Percentiles rank a stretch among this genome's conserved stretches.
phyloP scores from a whole-genome alignment of 2,113 vertebrate genomes.

The Phycodurus eques region DNA sequence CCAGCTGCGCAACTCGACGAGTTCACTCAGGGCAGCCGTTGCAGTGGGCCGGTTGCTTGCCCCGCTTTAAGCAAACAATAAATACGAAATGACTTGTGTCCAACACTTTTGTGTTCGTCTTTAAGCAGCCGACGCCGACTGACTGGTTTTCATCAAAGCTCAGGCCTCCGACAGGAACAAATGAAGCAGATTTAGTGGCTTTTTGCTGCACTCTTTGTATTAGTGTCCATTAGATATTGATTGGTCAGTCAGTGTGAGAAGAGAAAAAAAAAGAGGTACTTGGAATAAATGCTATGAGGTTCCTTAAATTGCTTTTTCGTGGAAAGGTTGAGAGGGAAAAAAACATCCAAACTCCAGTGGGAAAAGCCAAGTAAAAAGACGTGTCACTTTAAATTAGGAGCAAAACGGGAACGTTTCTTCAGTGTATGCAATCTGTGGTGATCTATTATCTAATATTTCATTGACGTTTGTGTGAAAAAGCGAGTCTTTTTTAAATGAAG shows the following conservation, averaged over 20 bases:
- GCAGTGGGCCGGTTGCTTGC: neutral
- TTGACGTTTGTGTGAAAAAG: no score
- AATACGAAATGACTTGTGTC: neutral
- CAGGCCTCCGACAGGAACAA: slow-evolving; percentile 13
- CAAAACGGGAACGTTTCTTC: neutral
- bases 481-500: neutral
- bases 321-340: neutral
- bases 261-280: slow-evolving; percentile 34
- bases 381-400: neutral
- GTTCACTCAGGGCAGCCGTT: neutral
- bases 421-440: neutral
- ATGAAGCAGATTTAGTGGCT: slow-evolving; percentile 41
- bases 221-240: slow-evolving; percentile 50
- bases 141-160: slow-evolving; percentile 28
- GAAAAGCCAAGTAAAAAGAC: neutral
- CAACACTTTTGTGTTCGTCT: neutral
- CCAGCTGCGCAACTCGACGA: neutral
- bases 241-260: slow-evolving; percentile 23
- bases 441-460: neutral
- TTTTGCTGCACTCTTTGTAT: slow-evolving; percentile 44
- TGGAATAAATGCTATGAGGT: slow-evolving; percentile 27
- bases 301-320: neutral
- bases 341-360: neutral
- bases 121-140: neutral
- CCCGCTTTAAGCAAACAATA: neutral